Base-by-base conservation (phyloP, 2,888 invertebrate species). In the Loripinus fragilis region DNA sequence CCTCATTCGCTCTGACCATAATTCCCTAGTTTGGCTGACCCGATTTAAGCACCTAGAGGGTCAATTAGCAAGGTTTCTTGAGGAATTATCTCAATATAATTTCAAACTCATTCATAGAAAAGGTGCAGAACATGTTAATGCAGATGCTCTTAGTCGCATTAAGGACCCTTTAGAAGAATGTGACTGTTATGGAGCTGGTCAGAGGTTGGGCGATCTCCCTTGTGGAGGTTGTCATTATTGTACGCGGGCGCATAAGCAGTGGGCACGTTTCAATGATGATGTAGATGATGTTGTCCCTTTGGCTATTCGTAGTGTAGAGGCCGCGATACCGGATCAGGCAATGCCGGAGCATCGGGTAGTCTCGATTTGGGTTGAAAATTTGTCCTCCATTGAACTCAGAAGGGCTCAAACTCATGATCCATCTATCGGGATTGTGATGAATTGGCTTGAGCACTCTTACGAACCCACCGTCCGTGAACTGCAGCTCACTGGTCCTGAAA, bases 1-100 rank as follows among this genome's bases (percentile, higher is more conserved):
- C n/a, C 17, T 38, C 8, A 60, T 82, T 15, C 25, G 82, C 2
- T 79, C 82, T 2, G 76, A 79, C 35, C 79, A 82, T 60, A 73
- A 35, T n/a, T 74, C 73, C 66, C 28, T 81, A n/a, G n/a, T n/a
- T n/a, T n/a, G n/a, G n/a, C n/a, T n/a, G n/a, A n/a, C n/a, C n/a
- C n/a, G n/a, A n/a, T n/a, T n/a, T n/a, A n/a, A n/a, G n/a, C n/a
- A n/a, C n/a, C n/a, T n/a, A n/a, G n/a, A n/a, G n/a, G n/a, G 77
- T 0, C 79, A 81, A 38, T 20, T 81, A 42, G 42, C 42, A 8
- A 8, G 42, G 8, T 42, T 8, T 8, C 17, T 42, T 12, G 42
- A 42, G 42, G 42, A 42, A 42, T 17, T 42, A 17, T 12, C 8
- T 42, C 42, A 42, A 42, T 42, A 42, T 42, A 17, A 84, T 55